phyloP scores from a whole-genome alignment of 2,113 vertebrate species.

The Sinocyclocheilus grahami region DNA sequence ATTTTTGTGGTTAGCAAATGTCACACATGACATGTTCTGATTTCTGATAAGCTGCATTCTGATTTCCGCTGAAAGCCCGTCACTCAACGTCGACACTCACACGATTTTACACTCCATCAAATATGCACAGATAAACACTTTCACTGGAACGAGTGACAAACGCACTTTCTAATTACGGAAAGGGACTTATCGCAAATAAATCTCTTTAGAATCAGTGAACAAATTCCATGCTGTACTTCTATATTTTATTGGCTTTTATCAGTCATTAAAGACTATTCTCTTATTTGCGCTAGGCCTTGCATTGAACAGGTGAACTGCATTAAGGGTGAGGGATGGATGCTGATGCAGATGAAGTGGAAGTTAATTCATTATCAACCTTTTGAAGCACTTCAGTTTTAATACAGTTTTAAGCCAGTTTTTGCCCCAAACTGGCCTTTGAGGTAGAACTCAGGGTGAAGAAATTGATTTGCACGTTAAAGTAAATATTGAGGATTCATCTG shows the following conservation, averaged over 20 bases:
- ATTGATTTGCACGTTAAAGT: neutral
- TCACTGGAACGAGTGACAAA: slow-evolving; percentile 15
- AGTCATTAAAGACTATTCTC: neutral
- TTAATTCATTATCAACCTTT: neutral
- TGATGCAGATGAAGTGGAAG: neutral
- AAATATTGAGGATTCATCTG: neutral
- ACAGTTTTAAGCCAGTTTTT: neutral
- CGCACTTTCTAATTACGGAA: neutral
- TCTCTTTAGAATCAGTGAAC: neutral
- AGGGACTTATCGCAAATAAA: neutral
- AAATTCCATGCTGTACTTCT: neutral
- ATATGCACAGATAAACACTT: slow-evolving; percentile 54
- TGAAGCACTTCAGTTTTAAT: neutral
- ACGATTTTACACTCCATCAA: slow-evolving; percentile 29
- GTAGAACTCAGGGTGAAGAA: neutral
- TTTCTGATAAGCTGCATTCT: slow-evolving; percentile 48
- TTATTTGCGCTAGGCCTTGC: neutral
- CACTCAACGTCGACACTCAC: slow-evolving; percentile 20
- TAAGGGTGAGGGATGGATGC: neutral
- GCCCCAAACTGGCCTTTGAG: neutral
- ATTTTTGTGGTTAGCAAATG: slow-evolving; percentile 59
- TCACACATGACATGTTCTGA: slow-evolving; percentile 48
- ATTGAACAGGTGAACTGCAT: neutral
- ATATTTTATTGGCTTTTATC: neutral
- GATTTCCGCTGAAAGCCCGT: slow-evolving; percentile 45